Evolutionary conservation across 1,140 invertebrate species (phyloP), one percentile per base, ranked within the genome.

Genomic region (Lepeophtheirus salmonis): DNA sequence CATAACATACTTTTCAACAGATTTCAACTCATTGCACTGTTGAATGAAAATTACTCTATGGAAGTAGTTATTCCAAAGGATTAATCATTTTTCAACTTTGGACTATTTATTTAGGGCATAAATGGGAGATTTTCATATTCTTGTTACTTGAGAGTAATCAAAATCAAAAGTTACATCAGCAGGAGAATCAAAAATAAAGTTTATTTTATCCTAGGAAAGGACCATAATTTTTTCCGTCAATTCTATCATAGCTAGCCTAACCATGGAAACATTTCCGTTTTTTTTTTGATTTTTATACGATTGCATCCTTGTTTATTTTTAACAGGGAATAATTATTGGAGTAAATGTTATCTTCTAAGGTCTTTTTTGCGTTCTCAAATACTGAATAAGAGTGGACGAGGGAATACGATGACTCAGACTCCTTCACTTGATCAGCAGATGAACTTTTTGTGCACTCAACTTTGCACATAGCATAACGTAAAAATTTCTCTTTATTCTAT

Each of bases 21-120:
- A 17, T 13, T 60, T 60, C 10, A 86, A 69, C 70, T 94, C 88
- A 70, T 87, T 89, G 62, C 89, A 91, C 74, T 98, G 94, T 69
- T 91, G 90, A 67, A 98, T 89, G 23, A 99, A 80, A 64, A 88
- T 94, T 62, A 98, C 87, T 69, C 94, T 86, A 75, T 99, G 98
- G 76, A 97, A 97, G 73, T 98, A 99, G 76, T 98, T 99, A 67
- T 89, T 80, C 95, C 94, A 99, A 75, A 98, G 68, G 85, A 86
- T 74, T 97, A 91, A 76, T 98, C 95, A 68, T 82, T 90, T 67
- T 97, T 88, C 84, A 89, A 79, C 85, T 97, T 97, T 64, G 95
- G 94, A 66, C 98, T 95, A 64, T 98, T 79, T 72, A 96, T 88
- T 77, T 95, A 98, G 73, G 95, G 84, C 89, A 97, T 96, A 73